These are phyloP conservation scores for Trissoscelio sp. DNA, from an alignment of 2,888 invertebrate genomes.

Conservation along the genomic window DNA sequence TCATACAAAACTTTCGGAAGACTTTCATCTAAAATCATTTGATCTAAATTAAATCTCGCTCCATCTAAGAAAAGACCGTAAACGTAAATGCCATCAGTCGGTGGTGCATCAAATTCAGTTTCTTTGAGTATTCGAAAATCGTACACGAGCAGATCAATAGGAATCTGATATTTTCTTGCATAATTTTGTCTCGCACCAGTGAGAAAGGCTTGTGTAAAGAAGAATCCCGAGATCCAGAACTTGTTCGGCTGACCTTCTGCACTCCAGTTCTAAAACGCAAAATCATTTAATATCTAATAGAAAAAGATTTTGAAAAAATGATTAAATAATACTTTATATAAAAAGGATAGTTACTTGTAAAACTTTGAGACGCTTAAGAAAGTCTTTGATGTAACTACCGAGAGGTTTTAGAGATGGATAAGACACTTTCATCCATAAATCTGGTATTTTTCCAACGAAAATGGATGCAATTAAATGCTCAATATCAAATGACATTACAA, in stretches of 20 bases:
- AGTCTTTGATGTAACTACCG: slow-evolving; percentile 93
- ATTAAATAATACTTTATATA: no score
- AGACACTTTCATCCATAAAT: slow-evolving; percentile 92
- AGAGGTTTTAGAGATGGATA: slow-evolving; percentile 97
- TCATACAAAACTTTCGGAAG: slow-evolving; percentile 93
- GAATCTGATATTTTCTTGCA: slow-evolving; percentile 95
- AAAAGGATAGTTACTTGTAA: slow-evolving; percentile 91
- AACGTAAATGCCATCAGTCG: slow-evolving; percentile 91
- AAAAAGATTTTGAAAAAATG: not conserved
- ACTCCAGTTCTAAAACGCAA: slow-evolving; percentile 89
- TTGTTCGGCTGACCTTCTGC: slow-evolving; percentile 90
- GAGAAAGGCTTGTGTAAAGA: slow-evolving; percentile 97
- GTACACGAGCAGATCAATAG: slow-evolving; percentile 94
- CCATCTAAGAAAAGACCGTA: slow-evolving; percentile 94
- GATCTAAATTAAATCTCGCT: slow-evolving; percentile 92
- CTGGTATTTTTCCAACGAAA: slow-evolving; percentile 92
- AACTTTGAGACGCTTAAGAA: slow-evolving; percentile 91
- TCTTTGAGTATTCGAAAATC: slow-evolving; percentile 89
- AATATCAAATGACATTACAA: slow-evolving; percentile 93
- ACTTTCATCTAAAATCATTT: slow-evolving; percentile 90
- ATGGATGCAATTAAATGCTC: slow-evolving; percentile 94
- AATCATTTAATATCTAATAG: not conserved
- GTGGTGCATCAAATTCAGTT: slow-evolving; percentile 84
- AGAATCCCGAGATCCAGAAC: slow-evolving; percentile 97
- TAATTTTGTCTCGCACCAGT: slow-evolving; percentile 97